Evolutionary conservation across 2,888 invertebrate genomes (phyloP).

Genomic region (Aricia artaxerxes): DNA sequence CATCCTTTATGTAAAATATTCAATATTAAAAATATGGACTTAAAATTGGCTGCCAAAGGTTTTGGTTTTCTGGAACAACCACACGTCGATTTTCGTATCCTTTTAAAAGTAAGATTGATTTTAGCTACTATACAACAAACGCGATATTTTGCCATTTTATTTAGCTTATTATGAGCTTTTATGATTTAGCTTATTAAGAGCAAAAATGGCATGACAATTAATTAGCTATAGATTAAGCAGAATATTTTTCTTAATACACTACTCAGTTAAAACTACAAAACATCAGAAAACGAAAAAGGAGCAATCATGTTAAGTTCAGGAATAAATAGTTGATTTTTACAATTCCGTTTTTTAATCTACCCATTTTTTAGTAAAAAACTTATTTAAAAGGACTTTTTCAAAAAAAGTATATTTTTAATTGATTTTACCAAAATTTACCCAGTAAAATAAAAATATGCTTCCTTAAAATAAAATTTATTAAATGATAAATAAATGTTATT

Average conservation of each 20-base stretch:
- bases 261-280: constrained; percentile 38
- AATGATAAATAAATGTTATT: constrained; percentile 30
- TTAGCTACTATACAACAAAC: too few relatives aligned
- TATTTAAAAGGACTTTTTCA: too few relatives aligned
- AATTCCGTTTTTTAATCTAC: not conserved
- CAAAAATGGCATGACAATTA: too few relatives aligned
- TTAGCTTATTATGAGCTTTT: too few relatives aligned
- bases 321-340: not conserved
- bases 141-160: too few relatives aligned
- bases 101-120: constrained; percentile 48
- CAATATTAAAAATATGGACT: constrained; percentile 92
- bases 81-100: constrained; percentile 92
- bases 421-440: not conserved
- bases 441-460: constrained; percentile 1
- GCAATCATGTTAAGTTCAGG: not conserved
- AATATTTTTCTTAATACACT: constrained; percentile 31
- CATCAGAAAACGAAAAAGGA: constrained; percentile 21
- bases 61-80: constrained; percentile 97
- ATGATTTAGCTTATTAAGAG: too few relatives aligned
- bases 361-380: not conserved
- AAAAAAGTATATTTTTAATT: too few relatives aligned
- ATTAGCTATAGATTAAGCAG: too few relatives aligned
- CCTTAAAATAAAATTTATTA: constrained; percentile 32
- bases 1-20: constrained; percentile 96
- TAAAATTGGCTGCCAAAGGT: constrained; percentile 91